phyloP scores from a whole-genome alignment of 2,113 vertebrate genomes.

The Rhinoderma darwinii region DNA sequence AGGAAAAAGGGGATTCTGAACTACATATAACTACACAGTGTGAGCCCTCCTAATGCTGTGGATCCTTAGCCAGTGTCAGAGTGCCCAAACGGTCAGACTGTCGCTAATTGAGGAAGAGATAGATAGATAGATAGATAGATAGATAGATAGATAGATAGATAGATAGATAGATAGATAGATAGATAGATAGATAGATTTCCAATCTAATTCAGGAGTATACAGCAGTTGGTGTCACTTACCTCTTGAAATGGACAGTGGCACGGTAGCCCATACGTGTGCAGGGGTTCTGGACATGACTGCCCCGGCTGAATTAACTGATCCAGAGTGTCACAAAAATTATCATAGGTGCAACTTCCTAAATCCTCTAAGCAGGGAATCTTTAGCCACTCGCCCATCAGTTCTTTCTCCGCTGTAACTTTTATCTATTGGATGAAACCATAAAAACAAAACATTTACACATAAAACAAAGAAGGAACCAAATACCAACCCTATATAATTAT shows the following conservation, averaged over 20 bases:
- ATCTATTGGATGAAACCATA: conserved; percentile 68
- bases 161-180: too few species aligned
- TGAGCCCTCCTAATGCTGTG: too few species aligned
- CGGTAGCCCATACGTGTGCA: conserved; percentile 87
- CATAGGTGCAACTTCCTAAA: conserved; percentile 87
- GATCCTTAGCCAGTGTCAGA: too few species aligned
- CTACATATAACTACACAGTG: too few species aligned
- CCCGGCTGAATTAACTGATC: conserved; percentile 78
- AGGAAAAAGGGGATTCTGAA: too few species aligned
- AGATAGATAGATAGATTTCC: too few species aligned
- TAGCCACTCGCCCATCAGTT: conserved; percentile 87
- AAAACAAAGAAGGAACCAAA: not conserved
- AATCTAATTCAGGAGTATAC: not conserved
- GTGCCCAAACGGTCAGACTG: too few species aligned
- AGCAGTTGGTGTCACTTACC: conserved; percentile 71
- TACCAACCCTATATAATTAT: too few species aligned
- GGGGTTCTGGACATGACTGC: conserved; percentile 85
- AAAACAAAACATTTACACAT: not conserved
- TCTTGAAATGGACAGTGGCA: conserved; percentile 93
- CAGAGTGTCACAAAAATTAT: conserved; percentile 75
- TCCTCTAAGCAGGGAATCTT: conserved; percentile 87
- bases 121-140: too few species aligned
- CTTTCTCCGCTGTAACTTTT: conserved; percentile 81
- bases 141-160: too few species aligned
- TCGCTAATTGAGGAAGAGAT: too few species aligned